Base-by-base conservation (phyloP, 2,888 invertebrate species). In the Petrophora chlorosata region DNA sequence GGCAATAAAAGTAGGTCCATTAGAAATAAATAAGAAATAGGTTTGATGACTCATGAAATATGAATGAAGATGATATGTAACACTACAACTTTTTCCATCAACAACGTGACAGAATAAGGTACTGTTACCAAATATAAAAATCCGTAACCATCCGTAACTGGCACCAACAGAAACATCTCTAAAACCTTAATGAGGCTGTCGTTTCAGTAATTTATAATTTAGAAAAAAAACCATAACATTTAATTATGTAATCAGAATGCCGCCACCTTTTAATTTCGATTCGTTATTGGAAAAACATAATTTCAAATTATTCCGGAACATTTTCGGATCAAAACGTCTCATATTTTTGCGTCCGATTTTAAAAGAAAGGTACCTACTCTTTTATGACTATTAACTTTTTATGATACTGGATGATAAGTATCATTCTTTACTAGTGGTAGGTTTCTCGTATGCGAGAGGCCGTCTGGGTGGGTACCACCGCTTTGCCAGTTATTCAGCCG, bases 171-270 rank as follows among this genome's bases (percentile, higher is more conserved):
- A 9, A 4, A 28, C 58, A 50, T 50, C 53, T 33, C 58, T 58
- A 50, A 53, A 49, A 50, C 52, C 35, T 45, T 53, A 55, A 55
- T 55, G 55, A 51, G 55, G 28, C 52, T 36, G 39, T 48, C 50
- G 46, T 44, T 50, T 44, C 44, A 47, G 48, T 44, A 55, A 55
- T 55, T 59, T 42, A 48, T 55, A 51, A 51, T 59, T 59, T 55
- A 32, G 38, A 55, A 41, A 55, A 59, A 55, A 51, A 55, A 50
- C 36, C 36, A 10, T 33, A 32, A 28, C 45, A 55, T 47, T 59
- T 59, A 55, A 59, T 59, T 55, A 59, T 45, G 25, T 44, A 45
- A 45, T 52, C 54, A 49, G 35, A n/a, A n/a, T n/a, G n/a, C n/a
- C 15, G 44, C 12, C 22, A 14, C 22, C 36, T 25, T 33, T 25